Conservation (phyloP, 2,113 vertebrate species). For the Narcine bancroftii region DNA sequence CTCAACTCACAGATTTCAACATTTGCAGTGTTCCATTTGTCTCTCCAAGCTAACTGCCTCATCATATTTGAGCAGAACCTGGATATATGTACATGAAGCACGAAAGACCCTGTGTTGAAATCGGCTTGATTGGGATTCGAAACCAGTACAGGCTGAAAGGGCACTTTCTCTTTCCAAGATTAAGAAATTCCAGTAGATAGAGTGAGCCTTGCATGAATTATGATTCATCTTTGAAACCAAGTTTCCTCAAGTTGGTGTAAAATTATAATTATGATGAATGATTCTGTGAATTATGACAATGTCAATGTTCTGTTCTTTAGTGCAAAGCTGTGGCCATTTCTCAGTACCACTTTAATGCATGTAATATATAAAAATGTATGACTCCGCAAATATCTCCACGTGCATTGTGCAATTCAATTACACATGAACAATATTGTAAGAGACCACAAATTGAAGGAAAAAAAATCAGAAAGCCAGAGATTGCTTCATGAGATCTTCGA, state of each 20-base stretch:
- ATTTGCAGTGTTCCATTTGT: too few species aligned
- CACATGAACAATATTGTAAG: background rate
- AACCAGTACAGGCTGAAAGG: too few species aligned
- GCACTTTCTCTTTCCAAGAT: too few species aligned
- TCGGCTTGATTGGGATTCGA: too few species aligned
- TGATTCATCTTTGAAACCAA: background rate
- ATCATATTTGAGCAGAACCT: too few species aligned
- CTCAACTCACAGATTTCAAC: too few species aligned
- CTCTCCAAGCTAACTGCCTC: too few species aligned
- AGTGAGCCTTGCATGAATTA: too few species aligned
- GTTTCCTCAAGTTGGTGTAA: too few species aligned
- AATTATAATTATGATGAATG: background rate
- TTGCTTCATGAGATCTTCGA: constrained; percentile 35
- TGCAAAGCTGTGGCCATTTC: background rate
- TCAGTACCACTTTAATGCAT: constrained; percentile 5
- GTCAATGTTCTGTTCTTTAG: background rate
- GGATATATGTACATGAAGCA: too few species aligned
- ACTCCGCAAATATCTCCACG: background rate
- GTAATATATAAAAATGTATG: background rate
- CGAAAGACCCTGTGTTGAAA: too few species aligned
- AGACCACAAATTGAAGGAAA: background rate
- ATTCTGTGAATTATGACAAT: background rate
- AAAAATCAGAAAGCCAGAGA: constrained; percentile 1
- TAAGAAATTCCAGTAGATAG: background rate
- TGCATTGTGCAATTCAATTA: background rate